phyloP scores from a whole-genome alignment of 2,113 vertebrate genomes.

The Ictidomys tridecemlineatus region DNA sequence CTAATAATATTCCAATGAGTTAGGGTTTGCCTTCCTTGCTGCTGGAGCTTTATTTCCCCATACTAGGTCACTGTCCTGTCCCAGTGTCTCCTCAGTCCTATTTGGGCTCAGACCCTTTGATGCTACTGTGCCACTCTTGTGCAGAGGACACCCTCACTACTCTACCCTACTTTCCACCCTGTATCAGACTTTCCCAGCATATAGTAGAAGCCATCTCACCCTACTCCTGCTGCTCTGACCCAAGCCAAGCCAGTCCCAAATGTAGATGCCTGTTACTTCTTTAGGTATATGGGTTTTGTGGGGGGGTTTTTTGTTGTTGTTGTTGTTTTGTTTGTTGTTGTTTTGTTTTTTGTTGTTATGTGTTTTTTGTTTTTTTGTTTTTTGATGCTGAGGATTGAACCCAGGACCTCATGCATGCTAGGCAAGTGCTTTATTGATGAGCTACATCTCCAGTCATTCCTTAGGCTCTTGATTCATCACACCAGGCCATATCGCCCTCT shows the following conservation, averaged over 20 bases:
- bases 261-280: fast-evolving
- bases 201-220: background rate
- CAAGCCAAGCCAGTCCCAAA: background rate
- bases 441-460: background rate
- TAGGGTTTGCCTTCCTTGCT: background rate
- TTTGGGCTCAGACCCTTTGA: background rate
- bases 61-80: background rate
- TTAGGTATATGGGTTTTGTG: background rate
- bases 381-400: background rate
- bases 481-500: background rate
- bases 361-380: background rate
- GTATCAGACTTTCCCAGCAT: background rate
- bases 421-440: background rate
- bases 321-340: background rate
- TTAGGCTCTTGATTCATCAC: background rate
- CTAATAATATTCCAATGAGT: too few relatives aligned
- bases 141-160: background rate
- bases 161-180: background rate
- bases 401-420: background rate
- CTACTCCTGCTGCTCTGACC: fast-evolving
- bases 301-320: background rate
- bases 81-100: background rate
- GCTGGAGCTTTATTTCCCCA: background rate
- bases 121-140: background rate
- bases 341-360: background rate